These are phyloP conservation scores for Euwallacea similis DNA, from an alignment of 1,140 invertebrate genomes.

Conservation along the genomic window DNA sequence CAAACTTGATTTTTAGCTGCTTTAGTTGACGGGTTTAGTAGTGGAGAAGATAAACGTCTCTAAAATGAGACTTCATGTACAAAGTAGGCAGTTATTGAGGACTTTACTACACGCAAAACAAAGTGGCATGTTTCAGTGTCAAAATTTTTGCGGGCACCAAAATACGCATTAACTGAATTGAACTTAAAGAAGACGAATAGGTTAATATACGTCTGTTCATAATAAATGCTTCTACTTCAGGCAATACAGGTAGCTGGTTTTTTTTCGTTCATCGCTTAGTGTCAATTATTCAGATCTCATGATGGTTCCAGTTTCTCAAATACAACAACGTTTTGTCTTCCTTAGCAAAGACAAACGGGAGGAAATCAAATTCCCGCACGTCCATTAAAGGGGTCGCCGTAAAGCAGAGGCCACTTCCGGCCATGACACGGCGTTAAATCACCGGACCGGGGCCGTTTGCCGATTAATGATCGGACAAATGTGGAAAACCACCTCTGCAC, in stretches of 20 bases:
- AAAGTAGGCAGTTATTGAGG: background rate
- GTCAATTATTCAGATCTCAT: no score
- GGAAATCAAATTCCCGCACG: constrained; percentile 46
- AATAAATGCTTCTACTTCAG: no score
- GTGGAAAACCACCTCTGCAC: constrained; percentile 51
- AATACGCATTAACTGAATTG: no score
- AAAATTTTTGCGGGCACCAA: no score
- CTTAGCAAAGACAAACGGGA: background rate
- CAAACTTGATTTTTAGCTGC: background rate
- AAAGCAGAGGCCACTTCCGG: constrained; percentile 51
- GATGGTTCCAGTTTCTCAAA: no score
- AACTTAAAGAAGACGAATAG: no score
- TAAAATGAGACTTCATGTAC: background rate
- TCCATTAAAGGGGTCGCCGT: constrained; percentile 51
- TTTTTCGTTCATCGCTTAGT: no score
- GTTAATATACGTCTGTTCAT: no score
- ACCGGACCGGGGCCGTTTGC: constrained; percentile 44
- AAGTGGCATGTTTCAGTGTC: no score
- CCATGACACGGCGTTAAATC: constrained; percentile 53
- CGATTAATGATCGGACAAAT: constrained; percentile 54
- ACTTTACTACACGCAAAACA: background rate
- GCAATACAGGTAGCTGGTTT: no score
- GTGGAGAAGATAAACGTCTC: background rate
- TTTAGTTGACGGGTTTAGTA: background rate
- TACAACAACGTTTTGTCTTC: no score